Evolutionary conservation across 1,140 invertebrate genomes (phyloP).

Genomic region (Myzus persicae): DNA sequence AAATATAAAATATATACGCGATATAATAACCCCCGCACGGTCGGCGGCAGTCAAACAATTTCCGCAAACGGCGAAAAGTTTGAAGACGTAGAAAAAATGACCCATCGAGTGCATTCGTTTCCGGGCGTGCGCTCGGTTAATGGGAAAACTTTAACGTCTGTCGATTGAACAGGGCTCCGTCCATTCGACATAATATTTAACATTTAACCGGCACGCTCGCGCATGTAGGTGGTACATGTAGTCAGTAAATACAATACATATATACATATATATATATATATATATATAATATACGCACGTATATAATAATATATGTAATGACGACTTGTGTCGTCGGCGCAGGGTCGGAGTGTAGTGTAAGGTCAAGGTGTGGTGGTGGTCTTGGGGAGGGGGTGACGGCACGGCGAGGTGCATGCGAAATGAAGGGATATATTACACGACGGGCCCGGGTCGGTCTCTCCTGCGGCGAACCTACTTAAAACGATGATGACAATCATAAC

Average conservation of each 20-base stretch:
- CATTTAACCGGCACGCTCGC: background rate
- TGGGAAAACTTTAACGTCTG: constrained; percentile 4
- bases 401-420: background rate
- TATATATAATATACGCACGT: too few species aligned
- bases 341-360: background rate
- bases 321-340: background rate
- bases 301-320: background rate
- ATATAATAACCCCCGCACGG: background rate
- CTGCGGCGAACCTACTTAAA: constrained; percentile 2
- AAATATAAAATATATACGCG: background rate
- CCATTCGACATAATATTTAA: background rate
- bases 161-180: background rate
- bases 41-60: background rate
- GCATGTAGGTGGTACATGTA: too few species aligned
- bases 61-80: background rate
- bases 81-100: background rate
- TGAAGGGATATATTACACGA: background rate
- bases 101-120: constrained; percentile 1
- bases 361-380: too few species aligned
- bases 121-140: background rate
- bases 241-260: too few species aligned
- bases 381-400: too few species aligned
- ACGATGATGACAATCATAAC: constrained; percentile 15
- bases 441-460: background rate
- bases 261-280: too few species aligned